Percentiles rank a stretch among this genome's conserved stretches.
Conservation (phyloP, 2,888 invertebrate species). For the Rhorus exstirpatorius region DNA sequence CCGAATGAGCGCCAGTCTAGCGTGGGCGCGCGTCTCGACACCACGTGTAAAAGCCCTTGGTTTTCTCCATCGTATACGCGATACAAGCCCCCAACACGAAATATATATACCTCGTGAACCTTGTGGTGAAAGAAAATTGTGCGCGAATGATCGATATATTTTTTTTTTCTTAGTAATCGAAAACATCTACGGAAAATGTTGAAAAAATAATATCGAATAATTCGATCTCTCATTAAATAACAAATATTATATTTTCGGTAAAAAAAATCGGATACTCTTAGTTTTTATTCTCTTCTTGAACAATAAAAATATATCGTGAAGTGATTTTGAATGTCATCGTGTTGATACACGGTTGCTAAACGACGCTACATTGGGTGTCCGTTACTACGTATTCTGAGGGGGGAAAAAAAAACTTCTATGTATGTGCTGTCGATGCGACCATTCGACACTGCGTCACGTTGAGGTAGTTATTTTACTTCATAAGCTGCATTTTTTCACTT, state of each 20-base stretch:
- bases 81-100: not conserved
- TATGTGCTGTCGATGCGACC: conserved; percentile 36
- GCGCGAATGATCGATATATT: conserved; percentile 6
- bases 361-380: conserved; percentile 13
- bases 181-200: not conserved
- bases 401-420: conserved; percentile 46
- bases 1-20: conserved; percentile 82
- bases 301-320: conserved; percentile 21
- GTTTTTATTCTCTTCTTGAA: too few relatives aligned
- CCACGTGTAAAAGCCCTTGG: conserved; percentile 75
- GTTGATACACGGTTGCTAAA: not conserved
- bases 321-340: conserved; percentile 32
- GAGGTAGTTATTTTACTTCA: conserved; percentile 49
- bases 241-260: not conserved
- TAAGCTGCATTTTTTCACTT: conserved; percentile 6
- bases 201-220: not conserved
- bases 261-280: not conserved
- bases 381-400: conserved; percentile 18
- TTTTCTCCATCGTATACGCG: conserved; percentile 12
- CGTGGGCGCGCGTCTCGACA: conserved; percentile 82
- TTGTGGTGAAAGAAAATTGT: conserved; percentile 26
- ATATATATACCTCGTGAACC: conserved; percentile 1
- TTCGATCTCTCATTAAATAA: not conserved
- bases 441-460: conserved; percentile 37
- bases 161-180: not conserved